phyloP scores from a whole-genome alignment of 2,797 vertebrate species.

The Hippoglossus hippoglossus region DNA sequence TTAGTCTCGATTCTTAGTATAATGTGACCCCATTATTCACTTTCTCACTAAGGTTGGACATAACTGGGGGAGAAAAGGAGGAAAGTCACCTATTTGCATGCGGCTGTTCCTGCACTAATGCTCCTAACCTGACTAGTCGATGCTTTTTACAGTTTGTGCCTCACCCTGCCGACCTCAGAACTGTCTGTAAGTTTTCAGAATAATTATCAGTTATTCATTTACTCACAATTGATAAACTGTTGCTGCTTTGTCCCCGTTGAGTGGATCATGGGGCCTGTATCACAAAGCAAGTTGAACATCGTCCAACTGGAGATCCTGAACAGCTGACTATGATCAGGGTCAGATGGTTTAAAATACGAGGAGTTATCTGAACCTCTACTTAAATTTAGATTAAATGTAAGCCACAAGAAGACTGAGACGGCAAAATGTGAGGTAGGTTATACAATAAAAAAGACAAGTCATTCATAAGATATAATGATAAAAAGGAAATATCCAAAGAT shows the following conservation, averaged over 20 bases:
- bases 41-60: slow-evolving; percentile 40
- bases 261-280: too few species aligned
- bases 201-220: background rate
- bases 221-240: slow-evolving; percentile 4
- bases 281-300: background rate
- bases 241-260: background rate
- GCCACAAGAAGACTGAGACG: too few species aligned
- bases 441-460: too few species aligned
- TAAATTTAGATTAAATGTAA: too few species aligned
- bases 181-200: background rate
- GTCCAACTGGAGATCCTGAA: too few species aligned
- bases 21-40: slow-evolving; percentile 65
- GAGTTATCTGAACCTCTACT: too few species aligned
- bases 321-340: too few species aligned
- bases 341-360: too few species aligned
- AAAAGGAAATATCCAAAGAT: background rate
- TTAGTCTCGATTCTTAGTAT: slow-evolving; percentile 39
- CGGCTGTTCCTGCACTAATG: slow-evolving; percentile 23
- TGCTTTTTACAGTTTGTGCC: background rate
- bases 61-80: slow-evolving; percentile 21
- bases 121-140: background rate
- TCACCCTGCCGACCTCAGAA: slow-evolving; percentile 8
- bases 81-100: slow-evolving; percentile 28
- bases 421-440: too few species aligned
- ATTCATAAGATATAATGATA: background rate